These are phyloP conservation scores for Dipodomys spectabilis DNA, from an alignment of 2,113 vertebrate species.

Conservation along the genomic window DNA sequence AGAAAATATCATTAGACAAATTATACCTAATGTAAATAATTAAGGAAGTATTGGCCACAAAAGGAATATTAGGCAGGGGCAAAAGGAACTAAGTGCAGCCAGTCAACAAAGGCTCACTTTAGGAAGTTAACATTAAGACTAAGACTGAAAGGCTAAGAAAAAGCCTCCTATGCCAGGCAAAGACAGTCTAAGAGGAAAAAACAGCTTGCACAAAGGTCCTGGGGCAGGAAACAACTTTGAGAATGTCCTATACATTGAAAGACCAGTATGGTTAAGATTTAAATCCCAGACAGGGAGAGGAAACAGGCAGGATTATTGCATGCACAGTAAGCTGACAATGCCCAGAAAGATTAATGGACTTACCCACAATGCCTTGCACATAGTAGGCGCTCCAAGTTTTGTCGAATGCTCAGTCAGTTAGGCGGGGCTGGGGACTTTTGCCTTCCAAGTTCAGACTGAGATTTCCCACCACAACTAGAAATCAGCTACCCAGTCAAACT, in stretches of 20 bases:
- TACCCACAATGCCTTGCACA: conserved; percentile 75
- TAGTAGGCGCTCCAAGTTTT: conserved; percentile 69
- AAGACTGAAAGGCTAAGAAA: conserved; percentile 15
- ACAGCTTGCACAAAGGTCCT: conserved; percentile 61
- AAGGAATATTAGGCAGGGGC: background rate
- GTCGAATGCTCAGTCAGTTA: conserved; percentile 56
- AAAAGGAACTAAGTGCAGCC: background rate
- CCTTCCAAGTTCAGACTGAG: conserved; percentile 71
- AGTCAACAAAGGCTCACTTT: background rate
- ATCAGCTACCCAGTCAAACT: conserved; percentile 74
- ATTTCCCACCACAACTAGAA: conserved; percentile 74
- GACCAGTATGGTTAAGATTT: background rate
- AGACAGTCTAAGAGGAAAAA: conserved; percentile 15
- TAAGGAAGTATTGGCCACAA: conserved; percentile 6
- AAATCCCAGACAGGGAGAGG: background rate
- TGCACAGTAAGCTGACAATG: conserved; percentile 63
- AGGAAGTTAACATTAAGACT: background rate
- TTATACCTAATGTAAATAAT: background rate
- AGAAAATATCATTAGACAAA: conserved; percentile 40
- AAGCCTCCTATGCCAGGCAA: background rate
- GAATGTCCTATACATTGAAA: conserved; percentile 56
- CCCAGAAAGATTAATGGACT: conserved; percentile 65
- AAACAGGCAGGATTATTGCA: conserved; percentile 34
- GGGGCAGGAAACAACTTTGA: conserved; percentile 47
- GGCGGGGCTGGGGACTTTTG: conserved; percentile 41